A percentile compares a stretch with the other conserved stretches of the same genome.
Evolutionary conservation across 2,888 invertebrate genomes (phyloP).

Genomic region (Hyppa rectilinea): DNA sequence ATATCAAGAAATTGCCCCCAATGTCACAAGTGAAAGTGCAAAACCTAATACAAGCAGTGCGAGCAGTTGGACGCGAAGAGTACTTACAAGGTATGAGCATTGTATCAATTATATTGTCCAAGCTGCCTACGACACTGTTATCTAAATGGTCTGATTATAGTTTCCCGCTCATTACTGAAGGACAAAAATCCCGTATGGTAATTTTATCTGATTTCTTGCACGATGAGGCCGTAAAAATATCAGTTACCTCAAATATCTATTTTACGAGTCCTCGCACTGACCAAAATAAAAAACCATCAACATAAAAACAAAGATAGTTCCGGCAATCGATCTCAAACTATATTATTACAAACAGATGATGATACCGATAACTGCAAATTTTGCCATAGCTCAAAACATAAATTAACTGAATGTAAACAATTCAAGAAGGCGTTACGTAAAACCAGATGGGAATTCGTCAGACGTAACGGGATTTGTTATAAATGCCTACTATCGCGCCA

Average conservation of each 20-base stretch:
- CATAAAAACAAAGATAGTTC: neutral
- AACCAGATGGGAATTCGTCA: neutral
- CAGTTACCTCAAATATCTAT: slow-evolving; percentile 4
- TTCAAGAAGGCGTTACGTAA: neutral
- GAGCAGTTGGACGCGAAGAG: too few relatives aligned
- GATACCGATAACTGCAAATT: slow-evolving; percentile 8
- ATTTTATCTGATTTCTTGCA: slow-evolving; percentile 20
- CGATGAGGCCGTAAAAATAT: slow-evolving; percentile 18
- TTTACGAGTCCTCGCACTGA: neutral
- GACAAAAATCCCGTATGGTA: slow-evolving; percentile 7
- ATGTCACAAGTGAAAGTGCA: slow-evolving; percentile 6
- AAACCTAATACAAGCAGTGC: too few relatives aligned
- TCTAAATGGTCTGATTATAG: neutral
- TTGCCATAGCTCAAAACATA: slow-evolving; percentile 8
- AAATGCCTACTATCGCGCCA: slow-evolving; percentile 7
- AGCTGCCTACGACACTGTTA: slow-evolving; percentile 5
- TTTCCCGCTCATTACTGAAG: neutral
- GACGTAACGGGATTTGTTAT: slow-evolving; percentile 2
- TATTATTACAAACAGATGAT: slow-evolving; percentile 3
- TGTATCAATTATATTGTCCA: slow-evolving; percentile 1
- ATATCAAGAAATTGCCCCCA: slow-evolving; percentile 20
- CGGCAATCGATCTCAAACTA: slow-evolving; percentile 1
- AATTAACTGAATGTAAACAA: slow-evolving; percentile 4
- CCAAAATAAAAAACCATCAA: neutral
- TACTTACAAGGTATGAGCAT: slow-evolving; percentile 6